Evolutionary conservation across 2,797 vertebrate genomes (phyloP), one percentile per base, ranked within the genome.

Genomic region (Crocodylus rhombifer): DNA sequence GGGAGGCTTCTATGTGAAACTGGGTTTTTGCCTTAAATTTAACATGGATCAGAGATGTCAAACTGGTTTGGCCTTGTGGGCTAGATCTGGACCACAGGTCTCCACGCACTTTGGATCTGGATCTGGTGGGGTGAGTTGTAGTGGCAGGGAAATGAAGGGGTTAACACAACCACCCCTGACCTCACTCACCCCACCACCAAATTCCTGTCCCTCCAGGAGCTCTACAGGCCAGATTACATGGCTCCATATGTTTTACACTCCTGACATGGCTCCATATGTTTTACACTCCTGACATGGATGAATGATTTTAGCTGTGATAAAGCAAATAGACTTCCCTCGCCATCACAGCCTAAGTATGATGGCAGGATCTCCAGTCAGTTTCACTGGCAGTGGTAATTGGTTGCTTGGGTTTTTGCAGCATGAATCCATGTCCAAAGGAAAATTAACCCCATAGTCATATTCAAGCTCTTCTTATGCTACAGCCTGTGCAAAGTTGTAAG

Each of bases 211-310:
- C 57, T 87, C 57, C 7, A 42, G 42, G 42, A 42, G 42, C 42
- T 42, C 42, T 42, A 42, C 42, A 42, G 42, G 42, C 42, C 42
- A 42, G 42, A 42, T 42, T 42, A 42, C 8, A 42, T 42, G 42
- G 42, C 42, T 42, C 42, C 42, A 42, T 42, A 42, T 42, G 42
- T 42, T 42, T 42, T 7, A 42, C 42, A 26, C 57, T 86, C 58
- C 42, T 84, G 83, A 42, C 8, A 42, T 42, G 42, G 42, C 42
- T 42, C 42, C 42, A 42, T 42, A 42, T 42, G 42, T 42, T 42
- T 42, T 7, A 42, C 42, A 26, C 57, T 86, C 58, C 42, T 84
- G 83, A 86, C 86, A 89, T 88, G 64, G 86, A 93, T 86, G 86
- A 10, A 8, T 17, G 30, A 84, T 79, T 62, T 69, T 87, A 74